These are phyloP conservation scores for Anoura caudifer DNA, from an alignment of 2,113 vertebrate genomes.

Conservation along the genomic window DNA sequence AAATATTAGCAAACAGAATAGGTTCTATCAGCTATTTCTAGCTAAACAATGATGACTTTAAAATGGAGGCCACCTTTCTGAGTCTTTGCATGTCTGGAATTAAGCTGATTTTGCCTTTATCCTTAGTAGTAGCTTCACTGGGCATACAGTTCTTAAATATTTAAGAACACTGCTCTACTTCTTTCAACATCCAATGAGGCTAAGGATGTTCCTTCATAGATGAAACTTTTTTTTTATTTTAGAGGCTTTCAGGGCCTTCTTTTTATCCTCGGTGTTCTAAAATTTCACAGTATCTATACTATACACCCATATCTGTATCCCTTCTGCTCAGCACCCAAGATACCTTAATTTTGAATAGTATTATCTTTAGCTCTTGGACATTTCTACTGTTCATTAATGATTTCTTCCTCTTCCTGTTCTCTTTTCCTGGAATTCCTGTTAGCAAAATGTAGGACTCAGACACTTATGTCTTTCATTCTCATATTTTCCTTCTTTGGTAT, in stretches of 20 bases:
- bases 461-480: background rate
- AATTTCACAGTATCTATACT: background rate
- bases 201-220: background rate
- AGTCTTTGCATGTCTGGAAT: background rate
- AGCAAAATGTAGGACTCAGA: background rate
- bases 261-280: background rate
- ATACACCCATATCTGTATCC: background rate
- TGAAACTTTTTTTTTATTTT: background rate
- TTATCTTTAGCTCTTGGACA: background rate
- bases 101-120: background rate
- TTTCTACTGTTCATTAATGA: background rate
- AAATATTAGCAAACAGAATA: conserved; percentile 2
- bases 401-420: background rate
- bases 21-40: background rate
- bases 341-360: background rate
- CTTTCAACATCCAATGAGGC: background rate
- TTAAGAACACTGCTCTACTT: background rate
- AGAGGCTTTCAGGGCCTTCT: background rate
- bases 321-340: background rate
- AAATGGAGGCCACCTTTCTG: background rate
- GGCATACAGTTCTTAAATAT: background rate
- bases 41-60: background rate
- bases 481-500: background rate
- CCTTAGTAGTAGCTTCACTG: background rate
- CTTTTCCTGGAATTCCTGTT: conserved; percentile 13